A percentile compares a stretch with the other conserved stretches of the same genome.
Evolutionary conservation across 2,888 invertebrate species (phyloP).

Genomic region (Tenodera sinensis): DNA sequence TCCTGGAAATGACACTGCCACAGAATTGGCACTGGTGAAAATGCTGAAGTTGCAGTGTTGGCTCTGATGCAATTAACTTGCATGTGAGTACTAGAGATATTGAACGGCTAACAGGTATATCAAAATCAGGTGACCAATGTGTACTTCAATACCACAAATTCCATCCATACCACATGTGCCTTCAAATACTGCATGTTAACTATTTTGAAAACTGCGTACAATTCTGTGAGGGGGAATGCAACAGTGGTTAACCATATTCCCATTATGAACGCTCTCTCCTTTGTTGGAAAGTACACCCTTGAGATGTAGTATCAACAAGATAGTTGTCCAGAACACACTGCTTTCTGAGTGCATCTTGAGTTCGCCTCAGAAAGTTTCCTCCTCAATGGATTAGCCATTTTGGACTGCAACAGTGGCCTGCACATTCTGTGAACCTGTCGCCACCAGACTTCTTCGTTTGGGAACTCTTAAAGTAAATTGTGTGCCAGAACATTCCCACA

Average conservation of each 20-base stretch:
- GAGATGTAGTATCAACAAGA: neutral
- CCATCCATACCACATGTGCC: too few species aligned
- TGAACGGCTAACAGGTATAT: neutral
- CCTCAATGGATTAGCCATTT: neutral
- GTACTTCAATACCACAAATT: neutral
- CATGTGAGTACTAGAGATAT: neutral
- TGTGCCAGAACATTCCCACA: too few species aligned
- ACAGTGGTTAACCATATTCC: neutral
- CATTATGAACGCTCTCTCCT: neutral
- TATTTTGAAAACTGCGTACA: neutral
- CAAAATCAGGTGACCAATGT: neutral
- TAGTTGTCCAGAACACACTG: neutral
- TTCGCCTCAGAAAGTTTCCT: neutral
- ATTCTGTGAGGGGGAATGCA: neutral
- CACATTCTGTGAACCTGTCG: too few species aligned
- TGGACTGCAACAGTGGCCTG: neutral
- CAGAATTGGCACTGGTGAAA: neutral
- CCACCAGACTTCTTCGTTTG: too few species aligned
- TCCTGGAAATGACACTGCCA: neutral
- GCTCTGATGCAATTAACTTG: neutral
- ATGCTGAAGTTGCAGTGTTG: neutral
- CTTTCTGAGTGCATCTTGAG: neutral
- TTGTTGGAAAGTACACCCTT: neutral
- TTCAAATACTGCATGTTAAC: too few species aligned
- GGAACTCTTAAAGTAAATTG: too few species aligned